phyloP scores from a whole-genome alignment of 2,113 vertebrate genomes.

The Centropus bengalensis region DNA sequence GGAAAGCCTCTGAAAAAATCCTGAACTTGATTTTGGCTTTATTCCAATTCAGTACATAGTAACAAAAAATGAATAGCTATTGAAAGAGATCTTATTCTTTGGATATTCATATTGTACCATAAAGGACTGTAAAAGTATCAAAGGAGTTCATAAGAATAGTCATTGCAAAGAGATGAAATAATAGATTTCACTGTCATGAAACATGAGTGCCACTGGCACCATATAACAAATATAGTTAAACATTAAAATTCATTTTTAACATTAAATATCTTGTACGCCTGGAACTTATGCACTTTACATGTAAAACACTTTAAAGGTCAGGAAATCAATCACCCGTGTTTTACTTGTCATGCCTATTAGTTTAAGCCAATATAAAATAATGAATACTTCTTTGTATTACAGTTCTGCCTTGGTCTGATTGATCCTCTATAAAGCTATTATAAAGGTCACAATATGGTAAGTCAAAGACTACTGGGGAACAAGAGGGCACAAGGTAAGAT shows the following conservation, averaged over 20 bases:
- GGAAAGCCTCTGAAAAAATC: neutral
- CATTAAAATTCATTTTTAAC: constrained; percentile 51
- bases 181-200: neutral
- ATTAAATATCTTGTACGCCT: constrained; percentile 35
- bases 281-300: constrained; percentile 55
- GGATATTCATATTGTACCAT: neutral
- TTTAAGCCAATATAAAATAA: constrained; percentile 64
- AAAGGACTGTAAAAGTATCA: neutral
- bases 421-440: constrained; percentile 62
- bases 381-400: constrained; percentile 43
- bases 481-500: neutral
- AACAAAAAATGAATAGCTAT: neutral
- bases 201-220: neutral
- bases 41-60: neutral
- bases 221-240: constrained; percentile 17
- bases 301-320: constrained; percentile 68
- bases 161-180: neutral
- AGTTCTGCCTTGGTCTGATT: constrained; percentile 31
- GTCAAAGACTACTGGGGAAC: constrained; percentile 1
- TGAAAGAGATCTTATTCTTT: neutral
- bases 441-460: constrained; percentile 60
- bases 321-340: constrained; percentile 59
- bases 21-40: neutral
- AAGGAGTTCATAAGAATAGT: neutral
- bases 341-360: constrained; percentile 57